Conservation (phyloP, 2,113 vertebrate genomes). For the Leptocoma aspasia region DNA sequence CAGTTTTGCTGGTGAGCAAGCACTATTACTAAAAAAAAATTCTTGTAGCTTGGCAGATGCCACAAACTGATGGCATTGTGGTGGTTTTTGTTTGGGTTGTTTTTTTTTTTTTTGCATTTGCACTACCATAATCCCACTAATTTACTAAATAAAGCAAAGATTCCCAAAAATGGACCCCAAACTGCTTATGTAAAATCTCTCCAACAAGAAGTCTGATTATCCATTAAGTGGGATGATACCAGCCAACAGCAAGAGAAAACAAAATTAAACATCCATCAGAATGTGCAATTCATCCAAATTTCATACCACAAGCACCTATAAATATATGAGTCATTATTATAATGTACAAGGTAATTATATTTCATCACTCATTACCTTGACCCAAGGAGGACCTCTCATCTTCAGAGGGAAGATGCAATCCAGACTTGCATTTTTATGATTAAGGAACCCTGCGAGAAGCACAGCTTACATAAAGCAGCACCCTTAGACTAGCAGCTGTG, state of each 20-base stretch:
- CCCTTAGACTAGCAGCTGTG: background rate
- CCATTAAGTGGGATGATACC: constrained; percentile 15
- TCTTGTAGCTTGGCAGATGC: background rate
- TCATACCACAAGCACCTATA: constrained; percentile 37
- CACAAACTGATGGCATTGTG: background rate
- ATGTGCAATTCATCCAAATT: constrained; percentile 44
- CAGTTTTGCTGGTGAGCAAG: background rate
- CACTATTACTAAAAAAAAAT: background rate
- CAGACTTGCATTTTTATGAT: constrained; percentile 28
- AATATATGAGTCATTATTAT: constrained; percentile 61
- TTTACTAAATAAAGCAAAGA: background rate
- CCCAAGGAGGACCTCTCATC: constrained; percentile 7
- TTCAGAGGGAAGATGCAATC: constrained; percentile 25
- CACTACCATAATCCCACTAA: background rate
- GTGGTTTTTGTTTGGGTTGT: background rate
- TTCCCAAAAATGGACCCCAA: background rate
- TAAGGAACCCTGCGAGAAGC: background rate
- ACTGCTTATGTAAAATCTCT: constrained; percentile 29
- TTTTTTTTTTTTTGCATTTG: background rate
- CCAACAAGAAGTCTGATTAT: constrained; percentile 26
- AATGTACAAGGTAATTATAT: constrained; percentile 52
- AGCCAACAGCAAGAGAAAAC: constrained; percentile 51
- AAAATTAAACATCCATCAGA: constrained; percentile 52
- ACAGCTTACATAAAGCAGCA: background rate
- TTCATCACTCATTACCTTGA: constrained; percentile 56